These are phyloP conservation scores for Ivindomyrus marchei DNA, from an alignment of 2,113 vertebrate species.

Conservation along the genomic window DNA sequence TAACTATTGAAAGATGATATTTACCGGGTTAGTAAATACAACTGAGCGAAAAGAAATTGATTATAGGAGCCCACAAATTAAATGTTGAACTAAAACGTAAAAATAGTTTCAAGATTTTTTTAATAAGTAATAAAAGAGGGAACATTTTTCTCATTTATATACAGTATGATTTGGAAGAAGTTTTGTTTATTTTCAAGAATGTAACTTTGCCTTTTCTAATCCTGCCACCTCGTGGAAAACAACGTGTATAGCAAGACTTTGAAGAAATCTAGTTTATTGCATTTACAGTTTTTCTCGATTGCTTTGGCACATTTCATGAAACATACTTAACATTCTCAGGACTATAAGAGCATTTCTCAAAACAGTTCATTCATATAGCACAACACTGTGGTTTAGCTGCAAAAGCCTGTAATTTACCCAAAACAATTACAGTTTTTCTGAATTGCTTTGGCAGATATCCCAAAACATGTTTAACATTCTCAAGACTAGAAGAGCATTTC, in stretches of 20 bases:
- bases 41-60: neutral
- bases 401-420: neutral
- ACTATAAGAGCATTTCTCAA: neutral
- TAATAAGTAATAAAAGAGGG: neutral
- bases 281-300: neutral
- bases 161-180: neutral
- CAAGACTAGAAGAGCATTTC: no score
- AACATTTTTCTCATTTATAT: neutral
- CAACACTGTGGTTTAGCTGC: neutral
- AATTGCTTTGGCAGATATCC: no score
- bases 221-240: neutral
- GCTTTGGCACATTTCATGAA: neutral
- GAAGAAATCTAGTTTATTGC: neutral
- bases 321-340: neutral
- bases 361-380: neutral
- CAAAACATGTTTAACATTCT: no score
- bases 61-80: neutral
- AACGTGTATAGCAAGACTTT: neutral
- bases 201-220: neutral
- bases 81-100: neutral
- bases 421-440: no score
- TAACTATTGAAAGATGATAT: neutral
- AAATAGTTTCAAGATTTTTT: neutral
- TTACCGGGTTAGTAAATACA: neutral
- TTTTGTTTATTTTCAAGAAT: neutral